These are phyloP conservation scores for Periplaneta americana DNA, from an alignment of 1,140 invertebrate genomes.

Conservation along the genomic window DNA sequence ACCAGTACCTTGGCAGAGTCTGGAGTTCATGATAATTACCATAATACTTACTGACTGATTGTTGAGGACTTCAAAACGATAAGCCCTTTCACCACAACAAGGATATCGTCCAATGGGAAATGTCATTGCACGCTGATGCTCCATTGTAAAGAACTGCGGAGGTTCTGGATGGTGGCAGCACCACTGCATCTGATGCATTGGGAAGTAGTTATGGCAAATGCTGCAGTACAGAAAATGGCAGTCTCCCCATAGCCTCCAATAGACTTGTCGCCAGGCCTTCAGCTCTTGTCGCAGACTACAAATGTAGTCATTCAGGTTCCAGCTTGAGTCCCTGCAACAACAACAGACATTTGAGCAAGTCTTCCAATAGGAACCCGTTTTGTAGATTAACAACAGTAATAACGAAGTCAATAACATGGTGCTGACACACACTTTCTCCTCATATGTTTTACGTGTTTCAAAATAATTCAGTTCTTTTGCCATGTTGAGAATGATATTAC, in stretches of 20 bases:
- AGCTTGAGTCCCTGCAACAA: conserved; percentile 54
- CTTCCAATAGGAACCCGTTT: too few relatives aligned
- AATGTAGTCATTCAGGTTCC: conserved; percentile 81
- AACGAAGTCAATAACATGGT: too few relatives aligned
- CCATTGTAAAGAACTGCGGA: conserved; percentile 69
- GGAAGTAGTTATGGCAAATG: conserved; percentile 68
- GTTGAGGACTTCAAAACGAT: conserved; percentile 61
- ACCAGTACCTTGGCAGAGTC: too few relatives aligned
- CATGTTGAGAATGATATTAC: too few relatives aligned
- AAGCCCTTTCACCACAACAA: conserved; percentile 78
- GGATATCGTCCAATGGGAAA: conserved; percentile 55
- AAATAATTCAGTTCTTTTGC: too few relatives aligned
- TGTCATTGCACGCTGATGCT: conserved; percentile 46
- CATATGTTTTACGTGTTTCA: too few relatives aligned
- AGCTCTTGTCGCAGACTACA: conserved; percentile 66
- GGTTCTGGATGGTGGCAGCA: conserved; percentile 71
- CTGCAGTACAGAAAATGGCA: conserved; percentile 75
- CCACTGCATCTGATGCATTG: conserved; percentile 69
- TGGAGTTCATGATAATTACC: too few relatives aligned
- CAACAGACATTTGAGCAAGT: too few relatives aligned
- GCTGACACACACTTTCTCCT: too few relatives aligned
- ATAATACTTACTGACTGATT: background rate
- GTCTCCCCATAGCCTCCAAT: conserved; percentile 89
- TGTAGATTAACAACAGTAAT: too few relatives aligned
- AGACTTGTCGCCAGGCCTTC: conserved; percentile 82